phyloP scores from a whole-genome alignment of 2,888 invertebrate genomes.

The Limnephilus marmoratus region DNA sequence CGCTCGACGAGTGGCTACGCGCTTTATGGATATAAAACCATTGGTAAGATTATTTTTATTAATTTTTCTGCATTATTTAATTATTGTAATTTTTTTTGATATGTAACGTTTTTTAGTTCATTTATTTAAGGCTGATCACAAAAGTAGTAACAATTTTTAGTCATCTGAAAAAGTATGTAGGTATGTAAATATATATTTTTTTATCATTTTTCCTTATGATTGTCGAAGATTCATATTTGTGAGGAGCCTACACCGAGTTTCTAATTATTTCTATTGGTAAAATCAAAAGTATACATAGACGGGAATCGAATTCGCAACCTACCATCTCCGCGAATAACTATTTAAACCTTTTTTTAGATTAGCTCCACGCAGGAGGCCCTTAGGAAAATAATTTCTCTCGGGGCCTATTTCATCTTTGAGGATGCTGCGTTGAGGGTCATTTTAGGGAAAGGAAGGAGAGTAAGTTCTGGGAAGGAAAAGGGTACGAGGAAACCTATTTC shows the following conservation, averaged over 20 bases:
- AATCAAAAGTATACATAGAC: neutral
- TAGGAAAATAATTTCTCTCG: too few species aligned
- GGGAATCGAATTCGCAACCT: neutral
- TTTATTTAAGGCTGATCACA: neutral
- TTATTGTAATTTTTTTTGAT: neutral
- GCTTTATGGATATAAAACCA: slow-evolving; percentile 29
- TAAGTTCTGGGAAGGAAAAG: too few species aligned
- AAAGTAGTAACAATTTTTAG: neutral
- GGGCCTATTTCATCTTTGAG: too few species aligned
- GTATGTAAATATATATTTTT: neutral
- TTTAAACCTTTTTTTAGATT: too few species aligned
- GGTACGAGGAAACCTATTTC: too few species aligned
- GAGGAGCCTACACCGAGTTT: neutral
- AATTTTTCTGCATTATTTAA: neutral
- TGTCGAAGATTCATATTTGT: neutral
- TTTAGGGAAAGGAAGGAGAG: too few species aligned
- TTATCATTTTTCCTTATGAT: neutral
- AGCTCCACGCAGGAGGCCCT: too few species aligned
- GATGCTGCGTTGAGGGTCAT: too few species aligned
- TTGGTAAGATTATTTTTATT: slow-evolving; percentile 39
- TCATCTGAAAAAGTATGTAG: neutral
- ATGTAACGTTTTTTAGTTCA: neutral
- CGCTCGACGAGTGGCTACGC: neutral
- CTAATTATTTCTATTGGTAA: neutral
- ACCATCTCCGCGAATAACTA: neutral